A percentile compares a stretch with the other conserved stretches of the same genome.
phyloP scores from a whole-genome alignment of 2,888 invertebrate genomes.

The Anthophora plumipes region DNA sequence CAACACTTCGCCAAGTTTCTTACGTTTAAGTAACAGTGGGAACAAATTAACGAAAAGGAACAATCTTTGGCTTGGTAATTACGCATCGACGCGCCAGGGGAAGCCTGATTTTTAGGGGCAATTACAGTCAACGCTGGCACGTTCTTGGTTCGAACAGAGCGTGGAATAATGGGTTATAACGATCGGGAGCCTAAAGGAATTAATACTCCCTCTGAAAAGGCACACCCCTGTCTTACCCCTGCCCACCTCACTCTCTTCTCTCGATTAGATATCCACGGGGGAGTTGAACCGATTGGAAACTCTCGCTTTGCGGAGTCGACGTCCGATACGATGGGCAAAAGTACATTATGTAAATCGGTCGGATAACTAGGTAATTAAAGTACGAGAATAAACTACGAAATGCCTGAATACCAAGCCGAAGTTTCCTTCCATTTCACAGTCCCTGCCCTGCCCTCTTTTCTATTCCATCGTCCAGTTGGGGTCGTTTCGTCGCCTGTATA shows the following conservation, averaged over 20 bases:
- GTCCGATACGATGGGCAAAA: constrained; percentile 52
- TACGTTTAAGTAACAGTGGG: not conserved
- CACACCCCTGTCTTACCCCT: constrained; percentile 36
- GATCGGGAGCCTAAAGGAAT: constrained; percentile 69
- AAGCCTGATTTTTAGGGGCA: constrained; percentile 22
- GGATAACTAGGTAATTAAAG: constrained; percentile 76
- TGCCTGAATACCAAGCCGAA: constrained; percentile 68
- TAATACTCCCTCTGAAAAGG: constrained; percentile 69
- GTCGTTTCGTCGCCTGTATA: no score
- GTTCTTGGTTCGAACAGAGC: constrained; percentile 31
- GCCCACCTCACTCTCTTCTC: constrained; percentile 49
- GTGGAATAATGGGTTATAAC: constrained; percentile 74
- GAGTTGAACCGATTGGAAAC: constrained; percentile 70
- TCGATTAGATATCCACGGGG: constrained; percentile 64
- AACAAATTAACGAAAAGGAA: not conserved
- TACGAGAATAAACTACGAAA: constrained; percentile 74
- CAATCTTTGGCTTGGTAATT: not conserved
- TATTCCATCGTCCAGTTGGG: not conserved
- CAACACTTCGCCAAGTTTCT: not conserved
- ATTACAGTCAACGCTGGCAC: constrained; percentile 18
- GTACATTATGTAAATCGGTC: constrained; percentile 73
- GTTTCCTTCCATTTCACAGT: constrained; percentile 69
- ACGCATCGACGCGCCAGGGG: not conserved
- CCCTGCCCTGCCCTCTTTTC: constrained; percentile 25
- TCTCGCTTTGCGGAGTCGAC: constrained; percentile 61